Percentiles rank a stretch among this genome's conserved stretches.
Conservation (phyloP, 2,113 vertebrate genomes). For the Macrotis lagotis region DNA sequence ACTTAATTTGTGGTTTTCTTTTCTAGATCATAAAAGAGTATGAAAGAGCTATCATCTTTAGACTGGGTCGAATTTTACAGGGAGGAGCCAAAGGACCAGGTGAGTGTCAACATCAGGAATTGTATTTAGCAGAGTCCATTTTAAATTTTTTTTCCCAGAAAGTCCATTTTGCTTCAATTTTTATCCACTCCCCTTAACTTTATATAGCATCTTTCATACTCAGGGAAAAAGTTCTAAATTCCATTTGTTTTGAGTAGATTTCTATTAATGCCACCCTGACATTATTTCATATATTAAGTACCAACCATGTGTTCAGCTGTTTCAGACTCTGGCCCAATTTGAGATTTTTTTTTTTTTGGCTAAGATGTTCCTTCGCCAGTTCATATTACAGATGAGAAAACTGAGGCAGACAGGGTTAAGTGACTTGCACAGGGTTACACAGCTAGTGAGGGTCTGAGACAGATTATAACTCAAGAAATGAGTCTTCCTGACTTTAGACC, state of each 20-base stretch:
- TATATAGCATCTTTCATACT: not conserved
- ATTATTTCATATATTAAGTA: not conserved
- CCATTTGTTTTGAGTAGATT: not conserved
- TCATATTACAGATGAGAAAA: not conserved
- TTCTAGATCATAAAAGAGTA: conserved; percentile 96
- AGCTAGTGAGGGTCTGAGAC: not conserved
- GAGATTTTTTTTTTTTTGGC: not conserved
- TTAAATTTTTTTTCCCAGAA: too few relatives aligned
- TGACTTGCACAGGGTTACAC: not conserved
- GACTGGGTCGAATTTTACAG: conserved; percentile 92
- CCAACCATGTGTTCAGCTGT: not conserved
- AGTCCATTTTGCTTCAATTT: not conserved
- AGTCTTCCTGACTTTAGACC: not conserved
- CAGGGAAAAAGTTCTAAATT: not conserved
- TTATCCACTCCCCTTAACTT: not conserved
- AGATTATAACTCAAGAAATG: not conserved
- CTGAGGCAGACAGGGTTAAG: not conserved
- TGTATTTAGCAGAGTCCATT: not conserved
- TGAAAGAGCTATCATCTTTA: conserved; percentile 95
- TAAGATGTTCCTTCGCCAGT: not conserved
- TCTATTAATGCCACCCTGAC: not conserved
- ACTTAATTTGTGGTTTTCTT: conserved; percentile 7
- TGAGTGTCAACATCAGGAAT: conserved; percentile 71
- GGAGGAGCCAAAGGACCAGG: conserved; percentile 97
- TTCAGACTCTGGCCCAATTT: not conserved